Evolutionary conservation across 2,113 vertebrate species (phyloP).

Genomic region (Ginglymostoma cirratum): DNA sequence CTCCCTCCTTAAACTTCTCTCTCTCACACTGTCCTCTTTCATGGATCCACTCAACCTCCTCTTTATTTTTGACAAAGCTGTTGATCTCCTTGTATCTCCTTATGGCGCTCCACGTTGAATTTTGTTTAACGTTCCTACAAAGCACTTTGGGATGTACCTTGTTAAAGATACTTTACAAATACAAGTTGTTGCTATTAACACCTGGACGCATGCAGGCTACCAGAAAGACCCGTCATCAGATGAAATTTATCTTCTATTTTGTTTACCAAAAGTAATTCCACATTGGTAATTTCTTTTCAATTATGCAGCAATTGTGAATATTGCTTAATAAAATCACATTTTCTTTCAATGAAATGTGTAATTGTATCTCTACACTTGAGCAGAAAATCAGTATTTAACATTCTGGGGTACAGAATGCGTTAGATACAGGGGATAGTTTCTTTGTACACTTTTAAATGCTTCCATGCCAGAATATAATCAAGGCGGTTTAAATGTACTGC

Average conservation of each 20-base stretch:
- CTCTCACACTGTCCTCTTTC: neutral
- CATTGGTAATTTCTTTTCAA: neutral
- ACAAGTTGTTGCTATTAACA: neutral
- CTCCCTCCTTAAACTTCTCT: neutral
- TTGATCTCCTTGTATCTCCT: neutral
- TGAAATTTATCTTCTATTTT: neutral
- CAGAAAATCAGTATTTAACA: neutral
- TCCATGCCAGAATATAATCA: too few relatives aligned
- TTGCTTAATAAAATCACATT: neutral
- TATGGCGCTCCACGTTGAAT: neutral
- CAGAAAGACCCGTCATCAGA: neutral
- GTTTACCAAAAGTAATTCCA: neutral
- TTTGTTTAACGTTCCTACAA: neutral
- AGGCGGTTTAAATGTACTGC: too few relatives aligned
- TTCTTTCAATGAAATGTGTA: neutral
- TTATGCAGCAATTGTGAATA: neutral
- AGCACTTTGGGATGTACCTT: neutral
- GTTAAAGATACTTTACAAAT: neutral
- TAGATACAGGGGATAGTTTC: too few relatives aligned
- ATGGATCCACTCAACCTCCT: neutral
- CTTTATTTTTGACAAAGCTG: neutral
- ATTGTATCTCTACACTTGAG: neutral
- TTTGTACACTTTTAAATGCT: too few relatives aligned
- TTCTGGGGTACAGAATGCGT: too few relatives aligned
- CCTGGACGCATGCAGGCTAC: too few relatives aligned